A percentile compares a stretch with the other conserved stretches of the same genome.
Evolutionary conservation across 2,113 vertebrate species (phyloP).

Genomic region (Narcine bancroftii): DNA sequence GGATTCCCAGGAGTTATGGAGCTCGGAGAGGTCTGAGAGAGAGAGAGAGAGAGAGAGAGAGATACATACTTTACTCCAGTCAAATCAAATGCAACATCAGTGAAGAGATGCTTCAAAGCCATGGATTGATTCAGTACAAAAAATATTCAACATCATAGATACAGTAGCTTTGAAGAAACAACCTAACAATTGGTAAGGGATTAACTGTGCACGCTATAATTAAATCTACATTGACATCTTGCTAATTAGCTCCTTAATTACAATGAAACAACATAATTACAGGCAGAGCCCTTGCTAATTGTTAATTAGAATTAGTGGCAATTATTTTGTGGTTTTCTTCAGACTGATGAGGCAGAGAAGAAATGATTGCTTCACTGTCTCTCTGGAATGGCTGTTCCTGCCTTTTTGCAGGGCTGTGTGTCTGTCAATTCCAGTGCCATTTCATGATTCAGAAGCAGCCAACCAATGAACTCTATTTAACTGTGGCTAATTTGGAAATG

Average conservation of each 20-base stretch:
- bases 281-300: constrained; percentile 33
- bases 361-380: constrained; percentile 25
- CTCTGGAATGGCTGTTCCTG: neutral
- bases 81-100: neutral
- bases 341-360: constrained; percentile 29
- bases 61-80: neutral
- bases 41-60: too few relatives aligned
- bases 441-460: neutral
- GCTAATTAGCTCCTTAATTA: constrained; percentile 38
- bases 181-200: constrained; percentile 14
- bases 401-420: neutral
- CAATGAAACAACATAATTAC: constrained; percentile 35
- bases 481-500: neutral
- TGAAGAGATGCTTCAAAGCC: neutral
- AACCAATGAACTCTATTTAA: neutral
- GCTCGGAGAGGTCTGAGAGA: neutral
- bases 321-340: constrained; percentile 32
- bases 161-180: constrained; percentile 30
- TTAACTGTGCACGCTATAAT: constrained; percentile 24
- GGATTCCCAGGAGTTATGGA: neutral
- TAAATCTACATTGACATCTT: constrained; percentile 37
- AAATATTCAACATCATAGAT: constrained; percentile 23
- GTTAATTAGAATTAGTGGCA: constrained; percentile 37
- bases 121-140: neutral
- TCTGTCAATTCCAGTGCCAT: neutral